Evolutionary conservation across 1,140 invertebrate species (phyloP), one percentile per base, ranked within the genome.

Genomic region (Bradysia coprophila): DNA sequence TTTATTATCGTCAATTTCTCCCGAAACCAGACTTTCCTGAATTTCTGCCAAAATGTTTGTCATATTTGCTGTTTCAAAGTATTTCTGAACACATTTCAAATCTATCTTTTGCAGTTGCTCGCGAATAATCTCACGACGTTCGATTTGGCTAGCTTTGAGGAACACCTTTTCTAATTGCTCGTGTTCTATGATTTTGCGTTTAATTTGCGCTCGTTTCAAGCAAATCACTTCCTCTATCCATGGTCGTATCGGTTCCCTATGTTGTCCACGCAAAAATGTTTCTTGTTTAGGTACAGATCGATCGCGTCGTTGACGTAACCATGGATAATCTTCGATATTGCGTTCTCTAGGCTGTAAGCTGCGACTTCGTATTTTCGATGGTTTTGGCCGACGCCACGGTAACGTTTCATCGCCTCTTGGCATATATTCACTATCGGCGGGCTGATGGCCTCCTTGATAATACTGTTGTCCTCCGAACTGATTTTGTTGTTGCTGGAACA

Each of bases 201-300:
- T 47, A 10, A 57, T 51, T 49, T 65, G 65, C 2, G 65, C 58
- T 18, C 66, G 67, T 49, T 74, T 72, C 11, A 75, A 49, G 48
- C 67, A 65, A 32, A 73, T 64, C 43, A 54, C 58, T 56, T 75
- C 70, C 50, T 73, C 63, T 23, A 61, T 72, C 67, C 71, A 72
- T 16, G 60, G 58, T 40, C 63, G 65, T 10, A 59, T 45, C 10
- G 56, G 59, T 15, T 55, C 59, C 0, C 55, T 56, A 43, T 57
- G 57, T 4, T 52, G 16, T 54, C 55, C 0, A 55, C 51, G 19
- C 51, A 43, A 45, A 54, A 56, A 9, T 49, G 51, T 21, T 16
- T 21, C 10, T 23, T 49, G 48, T 43, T 59, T 59, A 24, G 58
- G 57, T 34, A 60, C 24, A 0, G 57, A 60, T 11, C 57, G 54